phyloP scores from a whole-genome alignment of 2,888 invertebrate genomes.

The Pollenia labialis region DNA sequence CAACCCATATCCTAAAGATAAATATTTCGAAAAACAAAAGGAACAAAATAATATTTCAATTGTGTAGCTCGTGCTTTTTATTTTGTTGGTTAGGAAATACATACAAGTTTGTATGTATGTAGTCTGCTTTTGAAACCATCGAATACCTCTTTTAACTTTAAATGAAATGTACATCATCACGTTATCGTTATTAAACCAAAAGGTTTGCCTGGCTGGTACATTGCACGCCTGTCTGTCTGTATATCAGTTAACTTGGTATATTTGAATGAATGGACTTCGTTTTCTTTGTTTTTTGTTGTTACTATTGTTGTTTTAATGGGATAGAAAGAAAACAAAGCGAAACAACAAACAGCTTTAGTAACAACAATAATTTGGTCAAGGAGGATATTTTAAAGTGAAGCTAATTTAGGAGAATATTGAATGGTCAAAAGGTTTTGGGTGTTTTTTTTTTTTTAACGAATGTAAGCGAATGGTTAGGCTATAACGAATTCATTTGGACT shows the following conservation, averaged over 20 bases:
- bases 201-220: conserved; percentile 39
- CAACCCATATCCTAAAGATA: conserved; percentile 29
- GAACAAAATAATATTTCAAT: conserved; percentile 32
- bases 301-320: conserved; percentile 49
- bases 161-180: conserved; percentile 68
- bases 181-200: conserved; percentile 68
- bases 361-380: conserved; percentile 52
- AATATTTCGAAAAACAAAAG: conserved; percentile 2
- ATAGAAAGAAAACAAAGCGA: conserved; percentile 43
- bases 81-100: conserved; percentile 13
- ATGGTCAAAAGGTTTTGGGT: conserved; percentile 18
- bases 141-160: conserved; percentile 37
- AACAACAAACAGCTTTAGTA: conserved; percentile 36
- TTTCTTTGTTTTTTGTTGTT: conserved; percentile 30
- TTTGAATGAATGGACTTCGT: conserved; percentile 57
- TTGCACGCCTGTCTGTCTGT: conserved; percentile 6
- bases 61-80: conserved; percentile 71
- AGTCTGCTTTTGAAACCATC: background rate
- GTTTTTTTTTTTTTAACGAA: conserved; percentile 16
- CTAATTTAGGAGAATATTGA: conserved; percentile 65
- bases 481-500: too few relatives aligned
- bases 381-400: conserved; percentile 49
- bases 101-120: background rate
- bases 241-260: conserved; percentile 16
- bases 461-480: background rate